Conservation (phyloP, 2,888 invertebrate species). For the Sisyra terminalis region DNA sequence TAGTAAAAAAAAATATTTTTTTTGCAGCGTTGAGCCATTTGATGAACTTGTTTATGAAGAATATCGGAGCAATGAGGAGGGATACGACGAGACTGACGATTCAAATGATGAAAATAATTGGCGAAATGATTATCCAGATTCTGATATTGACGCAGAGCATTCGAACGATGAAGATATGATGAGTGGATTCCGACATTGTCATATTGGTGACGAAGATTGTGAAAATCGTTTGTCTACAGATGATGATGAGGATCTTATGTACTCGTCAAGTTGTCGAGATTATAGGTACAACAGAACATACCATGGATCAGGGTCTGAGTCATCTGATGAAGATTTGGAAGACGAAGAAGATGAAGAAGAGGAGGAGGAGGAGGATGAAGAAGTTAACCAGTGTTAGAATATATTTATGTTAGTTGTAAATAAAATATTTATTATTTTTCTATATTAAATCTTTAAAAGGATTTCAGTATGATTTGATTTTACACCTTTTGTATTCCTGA, state of each 20-base stretch:
- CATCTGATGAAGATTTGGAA: constrained; percentile 11
- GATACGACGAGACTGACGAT: constrained; percentile 42
- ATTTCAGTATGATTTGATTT: too few relatives aligned
- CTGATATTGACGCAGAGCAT: constrained; percentile 37
- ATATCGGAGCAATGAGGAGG: constrained; percentile 19
- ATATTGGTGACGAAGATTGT: not conserved
- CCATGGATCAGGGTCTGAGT: too few relatives aligned
- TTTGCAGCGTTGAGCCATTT: constrained; percentile 25
- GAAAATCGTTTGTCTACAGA: constrained; percentile 3
- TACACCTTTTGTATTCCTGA: too few relatives aligned
- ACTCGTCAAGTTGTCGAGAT: too few relatives aligned
- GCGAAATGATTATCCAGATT: constrained; percentile 60
- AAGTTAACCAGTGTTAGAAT: constrained; percentile 26
- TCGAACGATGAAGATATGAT: constrained; percentile 39
- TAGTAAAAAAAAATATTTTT: constrained; percentile 14
- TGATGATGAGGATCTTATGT: not conserved
- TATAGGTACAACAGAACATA: too few relatives aligned
- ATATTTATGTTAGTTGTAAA: constrained; percentile 19
- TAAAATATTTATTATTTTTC: constrained; percentile 23
- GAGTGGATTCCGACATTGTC: constrained; percentile 11
- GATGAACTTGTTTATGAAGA: constrained; percentile 25
- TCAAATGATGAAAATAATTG: constrained; percentile 66
- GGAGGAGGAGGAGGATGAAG: constrained; percentile 24
- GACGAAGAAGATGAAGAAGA: constrained; percentile 23
- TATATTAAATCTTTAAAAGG: too few relatives aligned